These are phyloP conservation scores for Scaptomyza cyrtandrae DNA, from an alignment of 2,888 invertebrate species.

Conservation along the genomic window DNA sequence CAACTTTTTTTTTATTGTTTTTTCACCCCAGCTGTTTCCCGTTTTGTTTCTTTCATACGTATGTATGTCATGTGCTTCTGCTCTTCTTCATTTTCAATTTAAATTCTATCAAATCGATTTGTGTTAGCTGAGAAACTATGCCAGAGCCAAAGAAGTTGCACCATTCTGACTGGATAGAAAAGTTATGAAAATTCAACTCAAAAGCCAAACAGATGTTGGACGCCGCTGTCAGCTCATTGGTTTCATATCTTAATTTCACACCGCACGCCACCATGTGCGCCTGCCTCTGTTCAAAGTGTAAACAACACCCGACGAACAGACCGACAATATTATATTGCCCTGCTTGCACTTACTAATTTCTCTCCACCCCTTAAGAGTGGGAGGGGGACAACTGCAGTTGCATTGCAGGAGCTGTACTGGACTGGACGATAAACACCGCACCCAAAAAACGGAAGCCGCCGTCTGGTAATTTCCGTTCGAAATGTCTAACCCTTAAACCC, in stretches of 20 bases:
- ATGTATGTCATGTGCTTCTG: constrained; percentile 1
- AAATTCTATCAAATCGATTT: constrained; percentile 25
- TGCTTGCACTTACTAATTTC: not conserved
- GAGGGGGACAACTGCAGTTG: constrained; percentile 33
- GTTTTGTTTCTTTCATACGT: not conserved
- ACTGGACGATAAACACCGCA: constrained; percentile 49
- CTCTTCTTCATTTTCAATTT: not conserved
- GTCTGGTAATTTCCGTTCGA: constrained; percentile 60
- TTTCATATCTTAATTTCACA: constrained; percentile 47
- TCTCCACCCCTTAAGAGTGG: not conserved
- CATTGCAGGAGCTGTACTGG: constrained; percentile 39
- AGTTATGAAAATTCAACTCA: not conserved
- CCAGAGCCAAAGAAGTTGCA: constrained; percentile 6
- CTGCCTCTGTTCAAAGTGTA: constrained; percentile 1
- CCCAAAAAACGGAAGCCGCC: constrained; percentile 50
- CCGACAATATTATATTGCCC: not conserved
- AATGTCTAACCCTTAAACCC: constrained; percentile 31
- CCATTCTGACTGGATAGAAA: not conserved
- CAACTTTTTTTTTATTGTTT: constrained; percentile 10
- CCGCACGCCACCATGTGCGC: constrained; percentile 22
- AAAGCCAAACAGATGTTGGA: constrained; percentile 4
- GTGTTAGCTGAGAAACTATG: constrained; percentile 3
- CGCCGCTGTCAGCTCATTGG: constrained; percentile 44
- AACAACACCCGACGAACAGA: constrained; percentile 3
- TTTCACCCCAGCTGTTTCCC: not conserved